These are phyloP conservation scores for Alloplasta piceator DNA, from an alignment of 2,888 invertebrate species.

Conservation along the genomic window DNA sequence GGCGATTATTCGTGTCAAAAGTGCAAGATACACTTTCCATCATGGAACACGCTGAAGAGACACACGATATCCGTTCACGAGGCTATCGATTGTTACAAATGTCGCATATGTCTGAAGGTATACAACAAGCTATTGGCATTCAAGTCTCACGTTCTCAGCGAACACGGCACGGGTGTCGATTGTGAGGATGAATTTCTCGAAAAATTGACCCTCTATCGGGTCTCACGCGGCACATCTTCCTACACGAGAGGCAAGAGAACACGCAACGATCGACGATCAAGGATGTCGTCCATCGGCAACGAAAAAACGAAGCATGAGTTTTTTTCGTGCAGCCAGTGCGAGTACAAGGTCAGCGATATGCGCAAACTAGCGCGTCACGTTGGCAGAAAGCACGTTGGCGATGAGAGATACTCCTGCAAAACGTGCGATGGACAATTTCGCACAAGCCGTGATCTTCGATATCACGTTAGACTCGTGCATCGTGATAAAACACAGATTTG, in stretches of 20 bases:
- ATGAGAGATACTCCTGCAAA: slow-evolving; percentile 50
- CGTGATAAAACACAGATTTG: slow-evolving; percentile 62
- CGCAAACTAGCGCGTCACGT: slow-evolving; percentile 67
- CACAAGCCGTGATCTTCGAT: slow-evolving; percentile 21
- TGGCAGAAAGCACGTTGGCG: slow-evolving; percentile 28
- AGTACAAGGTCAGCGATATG: slow-evolving; percentile 69
- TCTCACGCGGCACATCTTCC: slow-evolving; percentile 44
- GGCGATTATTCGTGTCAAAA: slow-evolving; percentile 66
- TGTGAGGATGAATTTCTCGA: slow-evolving; percentile 19
- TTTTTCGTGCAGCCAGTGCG: slow-evolving; percentile 69
- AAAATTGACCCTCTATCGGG: slow-evolving; percentile 43
- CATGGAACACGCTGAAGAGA: slow-evolving; percentile 50
- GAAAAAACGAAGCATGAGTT: not conserved
- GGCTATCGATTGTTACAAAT: slow-evolving; percentile 70
- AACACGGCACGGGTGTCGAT: slow-evolving; percentile 60
- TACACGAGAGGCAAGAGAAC: slow-evolving; percentile 23
- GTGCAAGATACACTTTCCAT: slow-evolving; percentile 63
- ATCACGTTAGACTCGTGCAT: slow-evolving; percentile 65
- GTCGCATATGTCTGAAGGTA: slow-evolving; percentile 73
- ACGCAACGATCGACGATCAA: not conserved
- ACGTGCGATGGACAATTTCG: slow-evolving; percentile 63
- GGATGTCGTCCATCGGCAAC: not conserved
- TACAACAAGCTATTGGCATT: slow-evolving; percentile 70
- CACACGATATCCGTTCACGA: slow-evolving; percentile 61
- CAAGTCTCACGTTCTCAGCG: slow-evolving; percentile 70